These are phyloP conservation scores for Hipposideros armiger DNA, from an alignment of 2,113 vertebrate species.

Conservation along the genomic window DNA sequence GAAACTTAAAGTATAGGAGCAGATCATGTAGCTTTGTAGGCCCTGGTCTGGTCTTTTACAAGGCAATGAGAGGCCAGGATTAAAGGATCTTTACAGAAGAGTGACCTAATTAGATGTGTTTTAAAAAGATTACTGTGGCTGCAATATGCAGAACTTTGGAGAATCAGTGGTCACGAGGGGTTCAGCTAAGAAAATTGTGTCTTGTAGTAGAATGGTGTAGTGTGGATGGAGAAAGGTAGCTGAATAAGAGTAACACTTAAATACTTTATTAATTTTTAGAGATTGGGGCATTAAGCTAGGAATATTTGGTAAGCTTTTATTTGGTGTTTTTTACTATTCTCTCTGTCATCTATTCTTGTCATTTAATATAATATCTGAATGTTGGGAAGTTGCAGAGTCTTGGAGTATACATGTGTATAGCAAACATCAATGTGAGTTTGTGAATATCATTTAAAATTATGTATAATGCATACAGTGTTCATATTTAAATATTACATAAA, in stretches of 20 bases:
- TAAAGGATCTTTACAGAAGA: not conserved
- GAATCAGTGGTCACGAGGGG: not conserved
- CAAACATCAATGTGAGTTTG: conserved; percentile 12
- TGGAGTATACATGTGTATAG: not conserved
- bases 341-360: not conserved
- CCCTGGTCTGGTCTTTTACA: not conserved
- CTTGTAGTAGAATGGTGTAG: not conserved
- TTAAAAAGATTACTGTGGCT: not conserved
- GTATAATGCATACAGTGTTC: not conserved
- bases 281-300: not conserved
- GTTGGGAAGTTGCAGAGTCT: not conserved
- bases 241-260: not conserved
- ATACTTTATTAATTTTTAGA: not conserved
- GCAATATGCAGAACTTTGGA: not conserved
- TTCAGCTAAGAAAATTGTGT: not conserved
- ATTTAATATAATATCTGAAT: not conserved
- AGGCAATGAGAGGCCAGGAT: not conserved
- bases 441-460: not conserved
- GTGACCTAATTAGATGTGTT: not conserved
- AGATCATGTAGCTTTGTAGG: not conserved
- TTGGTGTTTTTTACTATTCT: not conserved
- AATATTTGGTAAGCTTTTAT: conserved; percentile 17
- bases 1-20: not conserved
- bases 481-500: not conserved
- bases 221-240: not conserved